Percentiles rank a stretch among this genome's conserved stretches.
Conservation (phyloP, 2,797 vertebrate genomes). For the Crax fasciolata region DNA sequence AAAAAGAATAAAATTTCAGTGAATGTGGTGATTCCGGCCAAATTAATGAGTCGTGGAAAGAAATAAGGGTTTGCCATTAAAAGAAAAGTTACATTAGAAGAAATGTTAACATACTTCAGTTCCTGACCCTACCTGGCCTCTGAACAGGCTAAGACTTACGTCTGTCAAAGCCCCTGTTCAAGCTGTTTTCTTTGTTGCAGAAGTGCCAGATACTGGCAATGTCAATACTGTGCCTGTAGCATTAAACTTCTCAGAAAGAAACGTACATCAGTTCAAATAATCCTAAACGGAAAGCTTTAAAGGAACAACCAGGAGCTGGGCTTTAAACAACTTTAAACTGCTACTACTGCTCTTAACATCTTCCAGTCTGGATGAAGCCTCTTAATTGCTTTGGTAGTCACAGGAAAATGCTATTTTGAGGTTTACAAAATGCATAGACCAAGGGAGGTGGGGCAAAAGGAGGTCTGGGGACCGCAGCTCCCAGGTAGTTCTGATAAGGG, state of each 20-base stretch:
- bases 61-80: background rate
- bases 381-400: background rate
- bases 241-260: background rate
- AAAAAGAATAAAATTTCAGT: background rate
- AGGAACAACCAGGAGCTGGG: background rate
- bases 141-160: background rate
- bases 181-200: background rate
- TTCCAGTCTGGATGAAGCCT: background rate
- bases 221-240: background rate
- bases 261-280: background rate
- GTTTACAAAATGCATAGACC: background rate
- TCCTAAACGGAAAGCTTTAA: background rate
- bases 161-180: background rate
- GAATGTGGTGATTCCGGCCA: background rate
- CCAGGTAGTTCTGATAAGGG: background rate
- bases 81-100: background rate
- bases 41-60: background rate
- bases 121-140: background rate
- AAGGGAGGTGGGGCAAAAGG: background rate
- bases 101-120: background rate
- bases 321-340: background rate
- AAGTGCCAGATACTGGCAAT: background rate
- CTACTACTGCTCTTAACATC: background rate
- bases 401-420: background rate
- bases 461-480: background rate